phyloP scores from a whole-genome alignment of 2,888 invertebrate genomes.

The Noctua fimbriata region DNA sequence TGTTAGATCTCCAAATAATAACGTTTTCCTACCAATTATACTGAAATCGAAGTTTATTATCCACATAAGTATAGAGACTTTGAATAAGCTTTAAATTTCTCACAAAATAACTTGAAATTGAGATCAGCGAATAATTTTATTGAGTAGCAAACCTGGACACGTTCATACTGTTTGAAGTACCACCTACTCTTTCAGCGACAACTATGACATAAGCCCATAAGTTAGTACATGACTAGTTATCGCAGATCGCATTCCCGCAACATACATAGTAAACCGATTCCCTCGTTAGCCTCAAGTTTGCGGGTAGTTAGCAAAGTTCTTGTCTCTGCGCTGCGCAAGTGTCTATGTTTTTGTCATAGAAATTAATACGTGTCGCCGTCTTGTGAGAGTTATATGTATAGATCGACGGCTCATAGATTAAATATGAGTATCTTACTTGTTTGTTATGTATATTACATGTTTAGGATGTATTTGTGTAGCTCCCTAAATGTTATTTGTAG shows the following conservation, averaged over 20 bases:
- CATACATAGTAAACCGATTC: constrained; percentile 48
- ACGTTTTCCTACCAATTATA: neutral
- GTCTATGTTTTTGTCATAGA: constrained; percentile 54
- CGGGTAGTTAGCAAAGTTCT: constrained; percentile 55
- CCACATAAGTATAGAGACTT: neutral
- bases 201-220: neutral
- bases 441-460: neutral
- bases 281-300: constrained; percentile 53
- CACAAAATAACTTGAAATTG: neutral
- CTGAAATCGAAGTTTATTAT: neutral
- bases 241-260: constrained; percentile 22
- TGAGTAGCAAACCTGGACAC: neutral
- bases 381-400: constrained; percentile 40
- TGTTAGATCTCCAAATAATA: neutral
- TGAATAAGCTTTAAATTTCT: neutral
- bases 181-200: neutral
- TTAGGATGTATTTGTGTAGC: constrained; percentile 3
- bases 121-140: neutral
- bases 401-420: constrained; percentile 21
- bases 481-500: neutral
- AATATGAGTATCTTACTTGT: constrained; percentile 16
- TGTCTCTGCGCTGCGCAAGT: constrained; percentile 41
- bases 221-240: constrained; percentile 25
- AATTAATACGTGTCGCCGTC: constrained; percentile 56
- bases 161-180: neutral